A percentile compares a stretch with the other conserved stretches of the same genome.
phyloP scores from a whole-genome alignment of 2,888 invertebrate genomes.

The Cantharis rufa region DNA sequence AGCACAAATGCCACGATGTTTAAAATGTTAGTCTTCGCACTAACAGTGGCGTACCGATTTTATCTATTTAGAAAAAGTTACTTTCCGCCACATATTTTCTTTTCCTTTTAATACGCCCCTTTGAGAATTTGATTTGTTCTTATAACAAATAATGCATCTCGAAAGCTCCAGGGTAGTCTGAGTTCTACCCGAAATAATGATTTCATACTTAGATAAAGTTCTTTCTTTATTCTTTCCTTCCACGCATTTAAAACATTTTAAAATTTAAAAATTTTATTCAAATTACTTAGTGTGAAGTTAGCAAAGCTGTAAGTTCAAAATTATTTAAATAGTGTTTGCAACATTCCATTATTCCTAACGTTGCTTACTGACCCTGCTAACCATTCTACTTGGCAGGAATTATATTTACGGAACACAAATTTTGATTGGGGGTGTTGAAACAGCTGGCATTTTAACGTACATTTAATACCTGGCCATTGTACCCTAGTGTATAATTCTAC shows the following conservation, averaged over 20 bases:
- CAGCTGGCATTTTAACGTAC: slow-evolving; percentile 14
- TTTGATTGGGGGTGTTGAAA: slow-evolving; percentile 11
- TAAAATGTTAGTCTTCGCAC: background rate
- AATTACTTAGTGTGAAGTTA: background rate
- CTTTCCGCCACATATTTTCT: background rate
- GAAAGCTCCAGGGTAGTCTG: background rate
- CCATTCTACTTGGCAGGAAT: background rate
- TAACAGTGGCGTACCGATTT: background rate
- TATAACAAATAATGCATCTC: no score
- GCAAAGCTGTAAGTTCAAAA: background rate
- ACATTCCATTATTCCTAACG: background rate
- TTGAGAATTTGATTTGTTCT: background rate
- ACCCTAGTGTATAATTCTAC: slow-evolving; percentile 5
- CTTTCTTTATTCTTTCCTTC: background rate
- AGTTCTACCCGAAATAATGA: background rate
- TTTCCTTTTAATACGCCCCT: background rate
- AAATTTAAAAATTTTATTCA: background rate
- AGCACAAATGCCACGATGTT: background rate
- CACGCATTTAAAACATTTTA: background rate
- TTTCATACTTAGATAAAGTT: background rate
- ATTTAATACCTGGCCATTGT: slow-evolving; percentile 10
- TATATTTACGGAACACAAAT: slow-evolving; percentile 13
- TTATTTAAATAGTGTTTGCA: background rate
- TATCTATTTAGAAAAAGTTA: background rate
- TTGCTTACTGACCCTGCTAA: background rate